These are phyloP conservation scores for Ophioninae sp. DNA, from an alignment of 2,888 invertebrate species.

Conservation along the genomic window DNA sequence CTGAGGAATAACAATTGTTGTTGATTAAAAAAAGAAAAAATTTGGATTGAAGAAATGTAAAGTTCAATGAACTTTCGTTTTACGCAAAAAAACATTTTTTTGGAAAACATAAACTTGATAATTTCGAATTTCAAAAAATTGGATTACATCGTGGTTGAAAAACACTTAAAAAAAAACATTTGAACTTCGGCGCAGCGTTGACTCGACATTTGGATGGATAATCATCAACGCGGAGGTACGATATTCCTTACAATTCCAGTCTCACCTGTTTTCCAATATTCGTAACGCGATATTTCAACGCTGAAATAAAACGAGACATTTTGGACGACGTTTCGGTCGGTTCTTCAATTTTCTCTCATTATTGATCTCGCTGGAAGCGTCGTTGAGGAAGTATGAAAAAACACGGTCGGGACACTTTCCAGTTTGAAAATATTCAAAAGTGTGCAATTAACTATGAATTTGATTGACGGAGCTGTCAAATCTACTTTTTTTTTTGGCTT, in stretches of 20 bases:
- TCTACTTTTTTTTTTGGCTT: constrained; percentile 1
- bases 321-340: constrained; percentile 8
- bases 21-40: not conserved
- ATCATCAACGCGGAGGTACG: not conserved
- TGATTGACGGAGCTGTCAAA: constrained; percentile 26
- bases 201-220: not conserved
- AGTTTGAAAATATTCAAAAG: not conserved
- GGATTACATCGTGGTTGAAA: too few relatives aligned
- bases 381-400: not conserved
- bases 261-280: constrained; percentile 52
- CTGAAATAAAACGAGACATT: constrained; percentile 51
- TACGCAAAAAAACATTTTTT: not conserved
- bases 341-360: constrained; percentile 5
- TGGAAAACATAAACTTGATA: too few relatives aligned
- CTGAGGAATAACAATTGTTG: not conserved
- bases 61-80: not conserved
- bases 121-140: not conserved
- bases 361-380: not conserved
- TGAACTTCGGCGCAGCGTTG: not conserved
- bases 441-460: constrained; percentile 7
- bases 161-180: not conserved
- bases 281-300: constrained; percentile 27
- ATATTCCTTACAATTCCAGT: not conserved
- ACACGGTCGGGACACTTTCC: not conserved
- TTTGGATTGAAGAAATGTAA: too few relatives aligned